Percentiles rank a stretch among this genome's conserved stretches.
Conservation (phyloP, 2,113 vertebrate species). For the Trematocara variabile region DNA sequence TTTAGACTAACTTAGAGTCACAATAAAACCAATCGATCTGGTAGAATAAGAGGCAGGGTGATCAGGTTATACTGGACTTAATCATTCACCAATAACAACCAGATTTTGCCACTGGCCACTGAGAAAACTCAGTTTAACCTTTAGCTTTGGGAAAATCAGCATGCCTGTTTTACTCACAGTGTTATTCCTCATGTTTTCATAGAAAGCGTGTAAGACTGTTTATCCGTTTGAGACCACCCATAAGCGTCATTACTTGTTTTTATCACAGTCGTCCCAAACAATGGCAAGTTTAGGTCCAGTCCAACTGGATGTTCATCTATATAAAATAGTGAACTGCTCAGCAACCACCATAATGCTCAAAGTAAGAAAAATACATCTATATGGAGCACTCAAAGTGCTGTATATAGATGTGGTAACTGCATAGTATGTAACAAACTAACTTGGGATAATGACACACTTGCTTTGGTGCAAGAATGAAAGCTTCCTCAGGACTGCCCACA, state of each 20-base stretch:
- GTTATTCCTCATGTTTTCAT: neutral
- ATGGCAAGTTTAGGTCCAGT: neutral
- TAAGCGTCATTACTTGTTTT: neutral
- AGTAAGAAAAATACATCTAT: neutral
- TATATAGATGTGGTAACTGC: neutral
- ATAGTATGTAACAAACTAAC: neutral
- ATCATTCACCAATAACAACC: neutral
- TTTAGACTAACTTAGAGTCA: neutral
- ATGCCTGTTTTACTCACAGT: neutral
- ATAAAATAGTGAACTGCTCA: neutral
- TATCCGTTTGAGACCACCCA: neutral
- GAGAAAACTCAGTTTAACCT: neutral
- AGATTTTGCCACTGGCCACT: neutral
- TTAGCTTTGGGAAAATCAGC: neutral
- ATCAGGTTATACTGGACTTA: neutral
- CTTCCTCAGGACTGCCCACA: conserved; percentile 4
- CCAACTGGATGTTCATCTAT: neutral
- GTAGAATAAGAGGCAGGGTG: neutral
- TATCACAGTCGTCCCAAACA: neutral
- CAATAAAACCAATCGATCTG: neutral
- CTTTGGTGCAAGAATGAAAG: conserved; percentile 1
- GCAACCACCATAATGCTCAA: neutral
- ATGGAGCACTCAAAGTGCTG: neutral
- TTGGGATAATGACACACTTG: conserved; percentile 16
- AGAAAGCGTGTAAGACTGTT: neutral